A percentile compares a stretch with the other conserved stretches of the same genome.
Conservation (phyloP, 2,113 vertebrate genomes). For the Muntiacus reevesi region DNA sequence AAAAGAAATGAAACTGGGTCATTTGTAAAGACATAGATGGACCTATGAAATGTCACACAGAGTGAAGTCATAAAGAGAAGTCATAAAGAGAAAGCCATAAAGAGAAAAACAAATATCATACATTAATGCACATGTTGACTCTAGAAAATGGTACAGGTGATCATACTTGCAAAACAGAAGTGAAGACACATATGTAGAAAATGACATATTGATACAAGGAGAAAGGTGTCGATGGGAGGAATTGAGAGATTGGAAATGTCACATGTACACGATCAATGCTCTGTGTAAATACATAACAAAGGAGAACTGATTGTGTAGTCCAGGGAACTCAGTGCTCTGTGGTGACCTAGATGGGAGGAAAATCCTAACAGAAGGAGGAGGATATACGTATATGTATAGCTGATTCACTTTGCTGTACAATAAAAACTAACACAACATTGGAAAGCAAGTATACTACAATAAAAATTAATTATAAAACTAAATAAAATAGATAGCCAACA, state of each 20-base stretch:
- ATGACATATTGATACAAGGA: neutral
- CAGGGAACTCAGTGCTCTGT: neutral
- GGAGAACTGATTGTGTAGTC: neutral
- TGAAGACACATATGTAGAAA: neutral
- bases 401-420: neutral
- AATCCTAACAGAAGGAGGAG: neutral
- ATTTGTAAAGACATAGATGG: neutral
- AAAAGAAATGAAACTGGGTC: neutral
- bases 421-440: neutral
- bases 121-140: accelerated
- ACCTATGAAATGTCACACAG: neutral
- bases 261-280: neutral
- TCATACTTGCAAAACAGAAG: neutral
- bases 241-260: neutral
- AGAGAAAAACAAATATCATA: neutral
- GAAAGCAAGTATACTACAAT: neutral
- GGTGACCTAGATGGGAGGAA: neutral
- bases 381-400: neutral
- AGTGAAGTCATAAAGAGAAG: too few relatives aligned
- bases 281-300: neutral
- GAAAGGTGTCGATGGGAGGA: neutral
- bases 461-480: neutral
- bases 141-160: neutral
- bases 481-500: neutral
- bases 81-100: too few relatives aligned